Evolutionary conservation across 2,113 vertebrate species (phyloP), one percentile per base, ranked within the genome.

Genomic region (Nanorana parkeri): DNA sequence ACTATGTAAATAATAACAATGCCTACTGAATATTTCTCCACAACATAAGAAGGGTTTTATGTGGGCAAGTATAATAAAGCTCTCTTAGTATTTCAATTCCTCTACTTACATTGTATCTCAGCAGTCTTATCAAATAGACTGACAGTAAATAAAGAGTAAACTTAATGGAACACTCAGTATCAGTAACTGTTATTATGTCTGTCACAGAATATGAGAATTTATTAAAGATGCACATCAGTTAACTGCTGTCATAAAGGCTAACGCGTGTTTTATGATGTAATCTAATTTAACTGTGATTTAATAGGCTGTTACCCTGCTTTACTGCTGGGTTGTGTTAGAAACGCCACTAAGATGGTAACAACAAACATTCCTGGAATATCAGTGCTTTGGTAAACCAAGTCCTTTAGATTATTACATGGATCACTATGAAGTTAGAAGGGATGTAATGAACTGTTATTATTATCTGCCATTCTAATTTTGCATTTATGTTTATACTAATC

Each of bases 211-310:
- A 55, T 69, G 66, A 65, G 77, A 65, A 71, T 81, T 32, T 74
- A 81, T 73, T 81, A 74, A 74, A 75, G 28, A 47, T 68, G 66
- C 52, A 24, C 65, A 68, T 54, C 77, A 68, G 65, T 82, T 82
- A 75, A 75, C 80, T 56, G 52, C 71, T 65, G 60, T 58, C 69
- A 75, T 82, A 82, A 82, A 74, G 61, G 65, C 58, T 74, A 74
- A 74, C 23, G 80, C 61, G 36, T 26, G 71, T 75, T 82, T 82
- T 82, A 82, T 82, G 71, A 75, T 73, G 47, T 74, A 82, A 82
- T 82, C 69, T 82, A 82, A 75, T 81, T 81, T 81, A 54, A 81
- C 68, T 74, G 69, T 81, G 56, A 81, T 82, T 82, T 82, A 82
- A 75, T 75, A 75, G 71, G 51, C 69, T 82, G 54, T 82, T 82